Percentiles rank a stretch among this genome's conserved stretches.
Conservation (phyloP, 1,140 invertebrate genomes). For the Tribolium madens region DNA sequence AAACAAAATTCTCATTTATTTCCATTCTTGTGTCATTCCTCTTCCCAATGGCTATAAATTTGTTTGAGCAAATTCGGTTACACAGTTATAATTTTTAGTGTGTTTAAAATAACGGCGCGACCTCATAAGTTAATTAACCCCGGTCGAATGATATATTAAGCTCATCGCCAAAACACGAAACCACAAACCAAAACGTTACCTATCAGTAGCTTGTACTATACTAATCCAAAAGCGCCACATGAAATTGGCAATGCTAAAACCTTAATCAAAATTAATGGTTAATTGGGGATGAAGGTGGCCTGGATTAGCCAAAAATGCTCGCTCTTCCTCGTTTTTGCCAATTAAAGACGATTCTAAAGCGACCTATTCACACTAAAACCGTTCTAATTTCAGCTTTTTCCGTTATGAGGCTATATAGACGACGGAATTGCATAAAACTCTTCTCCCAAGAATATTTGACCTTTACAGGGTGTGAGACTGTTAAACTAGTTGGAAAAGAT, state of each 20-base stretch:
- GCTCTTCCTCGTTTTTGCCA: constrained; percentile 4
- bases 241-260: constrained; percentile 26
- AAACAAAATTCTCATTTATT: no score
- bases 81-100: neutral
- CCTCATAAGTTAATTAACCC: constrained; percentile 24
- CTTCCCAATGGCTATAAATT: neutral
- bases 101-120: constrained; percentile 3
- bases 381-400: neutral
- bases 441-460: neutral
- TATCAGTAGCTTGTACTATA: constrained; percentile 29
- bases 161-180: constrained; percentile 31
- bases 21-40: no score
- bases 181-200: constrained; percentile 32
- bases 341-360: constrained; percentile 16
- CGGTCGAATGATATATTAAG: constrained; percentile 30
- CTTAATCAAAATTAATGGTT: constrained; percentile 36
- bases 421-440: neutral
- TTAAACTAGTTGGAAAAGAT: neutral
- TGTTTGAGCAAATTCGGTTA: neutral
- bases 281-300: constrained; percentile 1
- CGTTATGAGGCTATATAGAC: neutral
- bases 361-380: constrained; percentile 9
- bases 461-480: neutral
- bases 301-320: constrained; percentile 27
- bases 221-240: constrained; percentile 31